Conservation (phyloP, 2,113 vertebrate genomes). For the Rana temporaria region DNA sequence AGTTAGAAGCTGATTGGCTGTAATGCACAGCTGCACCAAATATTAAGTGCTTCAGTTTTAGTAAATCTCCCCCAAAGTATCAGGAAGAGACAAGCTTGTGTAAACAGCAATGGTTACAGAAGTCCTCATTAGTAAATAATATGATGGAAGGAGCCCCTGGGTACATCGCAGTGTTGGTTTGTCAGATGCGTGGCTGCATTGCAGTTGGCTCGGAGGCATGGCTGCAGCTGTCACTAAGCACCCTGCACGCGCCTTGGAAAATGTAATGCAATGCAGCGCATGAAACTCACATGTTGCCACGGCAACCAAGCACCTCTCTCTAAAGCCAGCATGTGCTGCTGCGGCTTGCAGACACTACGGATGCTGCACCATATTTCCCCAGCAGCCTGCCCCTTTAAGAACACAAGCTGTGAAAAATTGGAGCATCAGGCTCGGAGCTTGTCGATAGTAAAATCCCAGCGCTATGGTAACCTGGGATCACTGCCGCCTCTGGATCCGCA, state of each 20-base stretch:
- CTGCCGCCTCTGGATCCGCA: slow-evolving; percentile 74
- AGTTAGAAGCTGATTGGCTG: no score
- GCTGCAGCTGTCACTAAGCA: not conserved
- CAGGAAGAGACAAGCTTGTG: no score
- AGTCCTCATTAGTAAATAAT: no score
- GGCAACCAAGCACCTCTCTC: not conserved
- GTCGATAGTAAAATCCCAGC: slow-evolving; percentile 71
- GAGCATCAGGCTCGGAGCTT: slow-evolving; percentile 62
- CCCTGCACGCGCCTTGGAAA: not conserved
- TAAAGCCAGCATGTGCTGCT: not conserved
- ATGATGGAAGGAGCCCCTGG: no score
- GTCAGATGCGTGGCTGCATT: slow-evolving; percentile 14
- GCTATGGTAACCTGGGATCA: slow-evolving; percentile 77
- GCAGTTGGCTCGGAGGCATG: not conserved
- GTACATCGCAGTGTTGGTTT: no score
- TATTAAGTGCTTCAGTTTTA: no score
- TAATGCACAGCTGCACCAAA: no score
- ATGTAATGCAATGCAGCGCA: not conserved
- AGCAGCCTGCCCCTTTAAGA: slow-evolving; percentile 57
- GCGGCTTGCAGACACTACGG: not conserved
- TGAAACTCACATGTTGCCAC: not conserved
- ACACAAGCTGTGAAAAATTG: slow-evolving; percentile 55
- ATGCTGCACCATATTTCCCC: not conserved
- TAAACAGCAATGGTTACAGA: no score
- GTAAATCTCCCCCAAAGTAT: no score